Evolutionary conservation across 2,888 invertebrate species (phyloP).

Genomic region (Megamerina dolium): DNA sequence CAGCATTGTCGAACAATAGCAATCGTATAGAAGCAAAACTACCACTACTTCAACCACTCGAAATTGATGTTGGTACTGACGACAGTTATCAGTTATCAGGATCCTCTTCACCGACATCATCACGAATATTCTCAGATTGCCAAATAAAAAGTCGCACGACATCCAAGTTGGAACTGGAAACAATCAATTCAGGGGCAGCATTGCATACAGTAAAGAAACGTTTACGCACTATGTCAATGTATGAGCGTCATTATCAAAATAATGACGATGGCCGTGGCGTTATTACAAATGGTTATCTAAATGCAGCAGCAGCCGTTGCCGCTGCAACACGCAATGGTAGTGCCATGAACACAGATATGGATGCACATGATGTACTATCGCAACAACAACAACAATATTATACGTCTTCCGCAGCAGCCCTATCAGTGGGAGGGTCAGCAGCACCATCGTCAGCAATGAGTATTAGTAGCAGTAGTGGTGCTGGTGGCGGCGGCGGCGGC

Average conservation of each 20-base stretch:
- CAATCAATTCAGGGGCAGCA: no score
- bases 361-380: constrained; percentile 25
- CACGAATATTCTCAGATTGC: no score
- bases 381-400: constrained; percentile 36
- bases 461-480: constrained; percentile 15
- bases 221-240: constrained; percentile 40
- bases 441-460: constrained; percentile 7
- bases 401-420: constrained; percentile 19
- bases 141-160: no score
- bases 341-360: constrained; percentile 22
- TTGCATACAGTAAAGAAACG: no score
- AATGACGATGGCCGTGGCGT: constrained; percentile 32
- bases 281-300: constrained; percentile 38
- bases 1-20: no score
- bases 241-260: constrained; percentile 43
- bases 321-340: constrained; percentile 16
- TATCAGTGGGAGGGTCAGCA: no score
- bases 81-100: no score
- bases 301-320: constrained; percentile 25
- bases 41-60: not conserved
- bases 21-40: not conserved
- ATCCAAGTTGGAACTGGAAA: no score
- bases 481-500: no score
- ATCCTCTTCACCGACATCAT: no score
- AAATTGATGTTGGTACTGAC: no score